A percentile compares a stretch with the other conserved stretches of the same genome.
Evolutionary conservation across 2,797 vertebrate species (phyloP).

Genomic region (Pterois miles): DNA sequence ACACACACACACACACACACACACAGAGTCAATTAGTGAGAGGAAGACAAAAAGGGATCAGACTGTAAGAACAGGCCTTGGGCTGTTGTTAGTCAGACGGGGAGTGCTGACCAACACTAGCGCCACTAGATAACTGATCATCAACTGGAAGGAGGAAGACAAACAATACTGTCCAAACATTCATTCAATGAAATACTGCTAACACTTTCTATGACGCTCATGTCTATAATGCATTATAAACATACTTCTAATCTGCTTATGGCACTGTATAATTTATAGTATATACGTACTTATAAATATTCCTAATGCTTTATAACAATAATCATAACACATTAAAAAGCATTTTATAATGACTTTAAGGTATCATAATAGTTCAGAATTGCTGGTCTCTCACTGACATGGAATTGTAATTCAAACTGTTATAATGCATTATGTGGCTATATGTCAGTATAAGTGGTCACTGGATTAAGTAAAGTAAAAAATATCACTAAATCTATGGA

Average conservation of each 20-base stretch:
- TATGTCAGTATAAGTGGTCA: no score
- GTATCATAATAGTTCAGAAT: neutral
- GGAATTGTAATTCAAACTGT: no score
- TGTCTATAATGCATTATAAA: neutral
- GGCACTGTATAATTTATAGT: no score
- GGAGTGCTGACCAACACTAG: conserved; percentile 29
- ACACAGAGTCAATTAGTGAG: conserved; percentile 32
- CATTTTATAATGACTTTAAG: no score
- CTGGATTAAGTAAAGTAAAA: no score
- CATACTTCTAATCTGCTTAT: no score
- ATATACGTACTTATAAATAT: no score
- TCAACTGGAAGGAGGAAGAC: neutral
- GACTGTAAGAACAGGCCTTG: conserved; percentile 46
- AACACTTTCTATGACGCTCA: neutral
- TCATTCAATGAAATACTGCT: neutral
- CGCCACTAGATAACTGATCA: conserved; percentile 5
- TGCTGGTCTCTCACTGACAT: neutral
- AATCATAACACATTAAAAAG: no score
- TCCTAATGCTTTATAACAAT: no score
- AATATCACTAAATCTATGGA: no score
- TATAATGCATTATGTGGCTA: no score
- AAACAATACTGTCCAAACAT: neutral
- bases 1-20: conserved; percentile 15
- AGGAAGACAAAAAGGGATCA: conserved; percentile 47
- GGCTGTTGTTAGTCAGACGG: conserved; percentile 53